Evolutionary conservation across 1,140 invertebrate genomes (phyloP), one percentile per base, ranked within the genome.

Genomic region (Olivierus martensii): DNA sequence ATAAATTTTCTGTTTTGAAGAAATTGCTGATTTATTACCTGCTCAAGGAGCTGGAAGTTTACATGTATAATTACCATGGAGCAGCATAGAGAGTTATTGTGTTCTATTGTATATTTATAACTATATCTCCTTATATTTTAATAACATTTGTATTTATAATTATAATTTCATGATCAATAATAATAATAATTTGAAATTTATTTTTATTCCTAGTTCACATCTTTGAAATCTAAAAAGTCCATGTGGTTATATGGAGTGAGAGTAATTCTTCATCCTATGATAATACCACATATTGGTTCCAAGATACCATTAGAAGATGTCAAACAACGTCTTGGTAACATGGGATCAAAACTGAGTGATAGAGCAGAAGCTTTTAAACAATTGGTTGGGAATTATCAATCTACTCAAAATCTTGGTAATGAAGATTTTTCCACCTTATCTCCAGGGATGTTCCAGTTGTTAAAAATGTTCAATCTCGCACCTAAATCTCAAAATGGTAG

Each of bases 181-280:
- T 10, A 1, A 42, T n/a, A 5, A 17, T 17, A 2, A n/a, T 17
- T 12, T 42, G 7, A 17, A 19, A 12, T 4, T 15, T 18, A 3
- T 19, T 19, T 22, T 7, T 48, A 47, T 37, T 18, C 50, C 21
- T 34, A 56, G 54, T 56, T 56, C 43, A 35, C 44, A 11, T 21
- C 19, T 3, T 35, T 56, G 21, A 37, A 44, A 43, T 47, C 49
- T 11, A 19, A 19, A 22, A 56, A 18, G 47, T 49, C 51, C 47
- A 56, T 56, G 54, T 56, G 54, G 54, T 28, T 56, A 9, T 56
- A 47, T 51, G 54, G 54, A 14, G 45, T 56, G n/a, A 56, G 51
- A 51, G 41, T 56, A 15, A 14, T 44, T 14, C 47, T 42, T 18
- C n/a, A 19, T 1, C 28, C 28, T 0, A 28, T 28, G 28, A 28